These are phyloP conservation scores for Polylopha cassiicola DNA, from an alignment of 2,888 invertebrate species.

Conservation along the genomic window DNA sequence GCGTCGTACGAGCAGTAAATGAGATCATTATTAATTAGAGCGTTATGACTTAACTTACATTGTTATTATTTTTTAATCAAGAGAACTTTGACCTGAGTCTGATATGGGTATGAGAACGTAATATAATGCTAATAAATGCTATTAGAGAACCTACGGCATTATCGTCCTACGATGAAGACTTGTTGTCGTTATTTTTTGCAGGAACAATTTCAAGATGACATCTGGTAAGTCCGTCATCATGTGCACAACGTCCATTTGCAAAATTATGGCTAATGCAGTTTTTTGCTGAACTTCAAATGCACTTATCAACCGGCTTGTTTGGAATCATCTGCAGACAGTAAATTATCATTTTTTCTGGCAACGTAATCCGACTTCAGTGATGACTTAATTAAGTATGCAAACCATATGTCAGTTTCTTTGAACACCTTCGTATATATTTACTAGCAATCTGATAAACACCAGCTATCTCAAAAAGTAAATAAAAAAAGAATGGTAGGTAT, in stretches of 20 bases:
- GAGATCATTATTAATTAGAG: slow-evolving; percentile 8
- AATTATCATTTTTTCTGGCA: background rate
- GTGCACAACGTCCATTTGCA: slow-evolving; percentile 2
- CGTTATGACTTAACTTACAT: slow-evolving; percentile 1
- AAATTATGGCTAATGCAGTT: slow-evolving; percentile 12
- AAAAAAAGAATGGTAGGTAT: too few relatives aligned
- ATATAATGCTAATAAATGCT: background rate
- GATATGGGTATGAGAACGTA: slow-evolving; percentile 1
- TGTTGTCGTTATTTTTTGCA: slow-evolving; percentile 1
- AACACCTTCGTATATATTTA: too few relatives aligned
- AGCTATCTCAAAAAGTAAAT: too few relatives aligned
- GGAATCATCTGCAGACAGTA: slow-evolving; percentile 4
- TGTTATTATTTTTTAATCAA: slow-evolving; percentile 2
- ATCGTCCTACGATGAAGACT: too few relatives aligned
- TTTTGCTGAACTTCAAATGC: slow-evolving; percentile 7
- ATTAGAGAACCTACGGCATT: slow-evolving; percentile 1
- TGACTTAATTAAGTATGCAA: too few relatives aligned
- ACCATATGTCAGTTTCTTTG: too few relatives aligned
- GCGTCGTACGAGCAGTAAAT: background rate
- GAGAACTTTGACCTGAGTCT: slow-evolving; percentile 4
- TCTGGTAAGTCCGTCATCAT: slow-evolving; percentile 5
- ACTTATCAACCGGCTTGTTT: background rate
- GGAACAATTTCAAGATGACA: slow-evolving; percentile 8
- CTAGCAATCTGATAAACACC: too few relatives aligned
- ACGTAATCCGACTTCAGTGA: background rate